Conservation (phyloP, 2,888 invertebrate genomes). For the Clitarchus hookeri region DNA sequence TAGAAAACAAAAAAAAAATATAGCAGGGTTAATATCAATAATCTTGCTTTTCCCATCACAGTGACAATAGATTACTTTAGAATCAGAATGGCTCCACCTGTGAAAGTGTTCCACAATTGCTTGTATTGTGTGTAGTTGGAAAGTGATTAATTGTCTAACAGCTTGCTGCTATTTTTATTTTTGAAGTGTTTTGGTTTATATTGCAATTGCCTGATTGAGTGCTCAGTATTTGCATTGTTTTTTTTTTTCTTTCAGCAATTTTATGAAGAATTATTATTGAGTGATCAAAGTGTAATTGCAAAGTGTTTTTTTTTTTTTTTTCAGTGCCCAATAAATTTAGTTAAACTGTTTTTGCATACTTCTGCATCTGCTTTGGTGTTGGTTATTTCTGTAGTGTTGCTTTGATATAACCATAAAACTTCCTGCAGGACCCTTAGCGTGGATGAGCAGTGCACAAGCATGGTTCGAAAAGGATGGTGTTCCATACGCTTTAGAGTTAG, state of each 20-base stretch:
- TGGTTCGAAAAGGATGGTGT: conserved; percentile 41
- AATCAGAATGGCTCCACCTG: no score
- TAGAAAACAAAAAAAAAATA: no score
- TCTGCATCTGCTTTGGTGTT: conserved; percentile 29
- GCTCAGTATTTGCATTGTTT: not conserved
- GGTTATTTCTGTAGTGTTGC: conserved; percentile 27
- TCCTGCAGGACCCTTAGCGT: conserved; percentile 43
- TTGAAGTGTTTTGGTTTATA: not conserved
- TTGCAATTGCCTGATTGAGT: not conserved
- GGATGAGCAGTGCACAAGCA: conserved; percentile 39
- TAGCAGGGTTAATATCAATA: no score
- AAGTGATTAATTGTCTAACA: not conserved
- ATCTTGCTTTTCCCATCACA: no score
- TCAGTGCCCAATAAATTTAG: conserved; percentile 63
- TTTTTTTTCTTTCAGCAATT: not conserved
- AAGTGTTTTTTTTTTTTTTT: conserved; percentile 39
- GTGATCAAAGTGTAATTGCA: conserved; percentile 1
- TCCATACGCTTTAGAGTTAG: not conserved
- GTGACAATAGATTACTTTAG: no score
- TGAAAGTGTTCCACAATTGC: not conserved
- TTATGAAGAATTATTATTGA: not conserved
- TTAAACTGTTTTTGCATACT: conserved; percentile 55
- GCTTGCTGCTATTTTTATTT: not conserved
- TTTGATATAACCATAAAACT: conserved; percentile 48
- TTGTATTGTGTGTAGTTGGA: not conserved